A percentile compares a stretch with the other conserved stretches of the same genome.
These are phyloP conservation scores for Rhinoraja longicauda DNA, from an alignment of 2,797 vertebrate species.

Conservation along the genomic window DNA sequence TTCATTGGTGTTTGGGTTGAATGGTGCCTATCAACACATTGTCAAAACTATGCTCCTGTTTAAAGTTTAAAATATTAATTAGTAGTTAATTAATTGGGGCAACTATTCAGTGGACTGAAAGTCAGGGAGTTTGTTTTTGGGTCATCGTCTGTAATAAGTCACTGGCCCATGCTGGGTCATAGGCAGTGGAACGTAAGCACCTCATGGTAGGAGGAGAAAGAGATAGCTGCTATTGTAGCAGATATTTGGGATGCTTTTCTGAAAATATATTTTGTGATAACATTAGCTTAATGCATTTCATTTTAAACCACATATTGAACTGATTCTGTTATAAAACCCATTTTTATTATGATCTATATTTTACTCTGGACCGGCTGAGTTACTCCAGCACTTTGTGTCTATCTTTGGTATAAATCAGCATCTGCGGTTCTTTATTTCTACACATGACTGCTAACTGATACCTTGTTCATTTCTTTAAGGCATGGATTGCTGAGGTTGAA, in stretches of 20 bases:
- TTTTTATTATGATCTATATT: neutral
- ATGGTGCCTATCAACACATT: too few species aligned
- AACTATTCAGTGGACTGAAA: neutral
- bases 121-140: neutral
- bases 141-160: neutral
- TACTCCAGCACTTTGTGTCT: too few species aligned
- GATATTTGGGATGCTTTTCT: neutral
- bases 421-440: too few species aligned
- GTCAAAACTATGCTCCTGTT: neutral
- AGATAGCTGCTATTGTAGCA: neutral
- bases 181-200: neutral
- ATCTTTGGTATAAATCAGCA: too few species aligned
- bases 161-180: neutral
- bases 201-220: neutral
- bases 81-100: neutral
- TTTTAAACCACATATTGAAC: neutral
- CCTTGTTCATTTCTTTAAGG: slow-evolving; percentile 55
- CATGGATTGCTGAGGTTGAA: slow-evolving; percentile 94
- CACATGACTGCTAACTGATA: neutral
- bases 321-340: neutral
- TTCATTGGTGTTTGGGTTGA: neutral
- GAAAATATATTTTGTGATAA: neutral
- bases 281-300: neutral
- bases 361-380: too few species aligned
- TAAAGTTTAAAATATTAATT: neutral